Evolutionary conservation across 2,113 vertebrate genomes (phyloP), one percentile per base, ranked within the genome.

Genomic region (Coturnix japonica): DNA sequence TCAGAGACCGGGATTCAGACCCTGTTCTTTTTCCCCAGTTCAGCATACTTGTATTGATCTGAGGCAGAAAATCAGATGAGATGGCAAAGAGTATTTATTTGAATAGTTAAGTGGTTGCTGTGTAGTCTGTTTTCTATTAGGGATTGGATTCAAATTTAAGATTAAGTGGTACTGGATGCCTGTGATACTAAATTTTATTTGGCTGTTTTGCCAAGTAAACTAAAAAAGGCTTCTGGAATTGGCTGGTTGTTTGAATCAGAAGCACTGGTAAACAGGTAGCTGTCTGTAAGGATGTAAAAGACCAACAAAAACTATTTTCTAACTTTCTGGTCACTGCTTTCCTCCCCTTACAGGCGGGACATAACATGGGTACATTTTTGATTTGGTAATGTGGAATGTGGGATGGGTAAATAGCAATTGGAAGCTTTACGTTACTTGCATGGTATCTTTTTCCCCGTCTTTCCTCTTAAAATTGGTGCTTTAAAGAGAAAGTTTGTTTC

Each of bases 91-190:
- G 23, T 93, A 87, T 87, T 92, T 90, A 41, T 94, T 69, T 89
- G 77, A 90, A 54, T 85, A 92, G 57, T 43, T 91, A 86, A 94
- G 85, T 87, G 59, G 59, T 91, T 89, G 43, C 78, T 84, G 82
- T 87, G 19, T 51, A 94, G 87, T 91, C 64, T 93, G 53, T 89
- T 91, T 92, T 39, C 9, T 85, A 71, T 39, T 79, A 60, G 75
- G 43, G 30, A 71, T 71, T 59, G 81, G 76, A 87, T 92, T 87
- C 77, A 65, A 82, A 87, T 64, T 57, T 80, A 79, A 93, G 89
- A 71, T 85, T 64, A 60, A 81, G 64, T 57, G 5, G 19, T 67
- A 69, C 76, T 75, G 74, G 56, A 87, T 91, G 39, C 23, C 35
- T 75, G 28, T 67, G 82, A 67, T 23, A 12, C 23, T 75, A 56